Evolutionary conservation across 2,113 vertebrate species (phyloP).

Genomic region (Pelodiscus sinensis): DNA sequence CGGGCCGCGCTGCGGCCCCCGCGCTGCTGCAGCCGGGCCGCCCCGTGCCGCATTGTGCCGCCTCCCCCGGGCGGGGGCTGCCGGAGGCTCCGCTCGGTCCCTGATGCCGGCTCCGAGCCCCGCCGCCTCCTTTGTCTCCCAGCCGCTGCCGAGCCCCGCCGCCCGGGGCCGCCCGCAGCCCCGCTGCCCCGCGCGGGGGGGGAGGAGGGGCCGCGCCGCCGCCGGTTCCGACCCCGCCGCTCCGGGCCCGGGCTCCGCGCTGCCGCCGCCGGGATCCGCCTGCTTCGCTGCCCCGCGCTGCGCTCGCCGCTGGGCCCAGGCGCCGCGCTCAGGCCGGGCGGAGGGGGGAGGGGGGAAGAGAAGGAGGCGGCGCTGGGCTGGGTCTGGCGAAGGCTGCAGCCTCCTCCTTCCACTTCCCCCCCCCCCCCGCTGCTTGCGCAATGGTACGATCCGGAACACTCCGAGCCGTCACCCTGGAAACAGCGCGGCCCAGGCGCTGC

Average conservation of each 20-base stretch:
- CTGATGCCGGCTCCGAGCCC: neutral
- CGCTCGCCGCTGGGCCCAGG: conserved; percentile 36
- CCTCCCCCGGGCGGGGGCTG: neutral
- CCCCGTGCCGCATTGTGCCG: conserved; percentile 27
- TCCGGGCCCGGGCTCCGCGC: neutral
- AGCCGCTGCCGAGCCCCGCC: neutral
- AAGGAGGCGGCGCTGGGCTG: neutral
- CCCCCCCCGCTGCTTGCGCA: neutral
- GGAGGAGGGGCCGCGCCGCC: neutral
- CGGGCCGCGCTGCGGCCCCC: conserved; percentile 18
- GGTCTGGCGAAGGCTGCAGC: neutral
- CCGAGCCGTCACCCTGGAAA: conserved; percentile 56
- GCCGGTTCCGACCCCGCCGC: neutral
- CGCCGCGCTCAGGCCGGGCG: conserved; percentile 29
- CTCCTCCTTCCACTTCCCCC: neutral
- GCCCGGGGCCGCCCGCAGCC: neutral
- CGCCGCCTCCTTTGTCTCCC: conserved; percentile 29
- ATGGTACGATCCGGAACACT: conserved; percentile 59
- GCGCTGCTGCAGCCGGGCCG: neutral
- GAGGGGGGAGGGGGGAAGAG: neutral
- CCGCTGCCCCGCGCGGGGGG: neutral
- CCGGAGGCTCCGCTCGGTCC: neutral
- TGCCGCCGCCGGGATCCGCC: neutral
- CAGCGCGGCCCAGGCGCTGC: conserved; percentile 4
- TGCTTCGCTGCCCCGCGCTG: neutral